Evolutionary conservation across 2,888 invertebrate genomes (phyloP).

Genomic region (Hermaeophaga mercurialis): DNA sequence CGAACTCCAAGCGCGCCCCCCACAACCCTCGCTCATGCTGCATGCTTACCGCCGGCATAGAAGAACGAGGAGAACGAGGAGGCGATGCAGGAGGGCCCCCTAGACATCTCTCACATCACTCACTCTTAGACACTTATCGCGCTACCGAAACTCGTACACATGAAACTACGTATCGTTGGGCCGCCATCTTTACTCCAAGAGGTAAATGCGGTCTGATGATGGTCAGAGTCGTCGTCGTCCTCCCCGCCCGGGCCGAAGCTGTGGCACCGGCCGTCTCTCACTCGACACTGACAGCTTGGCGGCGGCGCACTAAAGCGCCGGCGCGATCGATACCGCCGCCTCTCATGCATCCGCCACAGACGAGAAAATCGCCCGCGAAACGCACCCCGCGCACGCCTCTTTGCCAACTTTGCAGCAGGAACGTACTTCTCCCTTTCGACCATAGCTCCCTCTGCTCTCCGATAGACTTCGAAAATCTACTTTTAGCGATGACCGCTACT

Average conservation of each 20-base stretch:
- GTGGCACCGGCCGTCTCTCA: slow-evolving; percentile 58
- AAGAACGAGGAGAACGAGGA: slow-evolving; percentile 23
- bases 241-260: slow-evolving; percentile 60
- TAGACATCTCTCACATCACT: slow-evolving; percentile 62
- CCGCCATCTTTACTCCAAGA: slow-evolving; percentile 57
- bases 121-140: slow-evolving; percentile 55
- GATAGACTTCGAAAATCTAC: neutral
- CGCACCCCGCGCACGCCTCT: neutral
- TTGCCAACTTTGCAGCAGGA: neutral
- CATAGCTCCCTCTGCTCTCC: neutral
- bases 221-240: slow-evolving; percentile 51
- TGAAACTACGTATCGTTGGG: slow-evolving; percentile 43
- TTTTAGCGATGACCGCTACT: no score
- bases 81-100: slow-evolving; percentile 47
- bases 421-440: neutral
- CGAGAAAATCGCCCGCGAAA: neutral
- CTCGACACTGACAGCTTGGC: slow-evolving; percentile 56
- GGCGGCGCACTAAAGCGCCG: slow-evolving; percentile 51
- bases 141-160: slow-evolving; percentile 56
- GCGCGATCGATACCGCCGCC: slow-evolving; percentile 47
- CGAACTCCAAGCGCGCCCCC: slow-evolving; percentile 49
- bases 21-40: slow-evolving; percentile 56
- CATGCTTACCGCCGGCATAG: slow-evolving; percentile 47
- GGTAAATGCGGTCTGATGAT: slow-evolving; percentile 42
- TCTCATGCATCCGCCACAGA: slow-evolving; percentile 17